These are phyloP conservation scores for Gisinianus flammeolus DNA, from an alignment of 2,888 invertebrate genomes.

Conservation along the genomic window DNA sequence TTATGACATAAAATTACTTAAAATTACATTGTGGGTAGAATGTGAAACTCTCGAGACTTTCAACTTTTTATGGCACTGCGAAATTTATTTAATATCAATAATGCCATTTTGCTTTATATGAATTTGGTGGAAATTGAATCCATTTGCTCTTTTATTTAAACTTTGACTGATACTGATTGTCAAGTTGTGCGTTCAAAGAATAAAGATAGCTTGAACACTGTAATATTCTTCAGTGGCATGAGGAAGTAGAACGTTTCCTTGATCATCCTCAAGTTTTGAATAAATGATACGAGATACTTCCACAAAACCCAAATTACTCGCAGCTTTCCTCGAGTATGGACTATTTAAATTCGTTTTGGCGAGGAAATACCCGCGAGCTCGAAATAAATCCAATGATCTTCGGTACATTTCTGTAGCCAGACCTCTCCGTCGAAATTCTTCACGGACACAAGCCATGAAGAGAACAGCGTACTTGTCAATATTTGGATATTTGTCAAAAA, in stretches of 20 bases:
- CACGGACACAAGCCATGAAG: neutral
- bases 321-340: conserved; percentile 5
- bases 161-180: too few species aligned
- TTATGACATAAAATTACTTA: too few species aligned
- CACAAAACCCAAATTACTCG: neutral
- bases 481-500: neutral
- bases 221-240: too few species aligned
- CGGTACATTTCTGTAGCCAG: conserved; percentile 5
- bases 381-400: neutral
- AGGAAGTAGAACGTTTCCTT: neutral
- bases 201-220: too few species aligned
- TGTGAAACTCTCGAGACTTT: too few species aligned
- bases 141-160: too few species aligned
- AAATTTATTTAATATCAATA: too few species aligned
- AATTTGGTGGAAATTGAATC: too few species aligned
- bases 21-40: too few species aligned
- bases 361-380: neutral
- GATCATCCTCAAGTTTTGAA: neutral
- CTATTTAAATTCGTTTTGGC: neutral
- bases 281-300: neutral
- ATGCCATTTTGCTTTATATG: too few species aligned
- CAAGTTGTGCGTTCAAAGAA: too few species aligned
- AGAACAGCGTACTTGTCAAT: neutral
- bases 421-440: neutral
- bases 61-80: too few species aligned